A percentile compares a stretch with the other conserved stretches of the same genome.
These are phyloP conservation scores for Callopanchax toddi DNA, from an alignment of 2,113 vertebrate species.

Conservation along the genomic window DNA sequence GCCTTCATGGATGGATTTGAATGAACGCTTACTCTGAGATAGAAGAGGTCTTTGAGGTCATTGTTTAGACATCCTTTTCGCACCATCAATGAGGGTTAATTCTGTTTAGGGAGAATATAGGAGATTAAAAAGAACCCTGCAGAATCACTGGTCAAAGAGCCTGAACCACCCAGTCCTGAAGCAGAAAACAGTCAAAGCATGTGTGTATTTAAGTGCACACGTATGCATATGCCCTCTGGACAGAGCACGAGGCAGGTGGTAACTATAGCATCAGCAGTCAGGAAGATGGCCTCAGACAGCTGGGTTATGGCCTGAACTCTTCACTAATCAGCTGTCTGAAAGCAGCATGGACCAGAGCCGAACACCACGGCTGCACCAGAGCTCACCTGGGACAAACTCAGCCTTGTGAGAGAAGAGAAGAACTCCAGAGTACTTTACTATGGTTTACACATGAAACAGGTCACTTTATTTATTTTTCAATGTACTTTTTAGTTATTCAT, in stretches of 20 bases:
- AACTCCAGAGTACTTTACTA: no score
- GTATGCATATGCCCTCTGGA: constrained; percentile 21
- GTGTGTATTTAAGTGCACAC: constrained; percentile 1
- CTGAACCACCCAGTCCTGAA: constrained; percentile 44
- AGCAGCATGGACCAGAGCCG: constrained; percentile 11
- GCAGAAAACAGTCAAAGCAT: constrained; percentile 30
- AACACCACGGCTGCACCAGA: not conserved
- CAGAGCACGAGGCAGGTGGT: constrained; percentile 49
- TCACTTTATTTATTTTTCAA: no score
- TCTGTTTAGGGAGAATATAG: constrained; percentile 42
- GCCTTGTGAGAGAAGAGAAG: no score
- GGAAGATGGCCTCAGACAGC: constrained; percentile 49
- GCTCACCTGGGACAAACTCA: not conserved
- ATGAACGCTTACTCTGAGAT: constrained; percentile 65
- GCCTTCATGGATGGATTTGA: constrained; percentile 67
- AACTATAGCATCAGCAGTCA: constrained; percentile 66
- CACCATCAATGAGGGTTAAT: constrained; percentile 31
- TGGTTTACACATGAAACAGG: no score
- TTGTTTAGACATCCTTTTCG: constrained; percentile 61
- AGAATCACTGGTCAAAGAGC: constrained; percentile 41
- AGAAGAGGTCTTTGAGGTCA: constrained; percentile 62
- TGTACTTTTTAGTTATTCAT: no score
- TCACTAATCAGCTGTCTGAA: constrained; percentile 53
- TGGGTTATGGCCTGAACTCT: constrained; percentile 66
- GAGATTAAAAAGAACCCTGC: constrained; percentile 53